Evolutionary conservation across 2,888 invertebrate species (phyloP).

Genomic region (Synanthedon andrenaeformis): DNA sequence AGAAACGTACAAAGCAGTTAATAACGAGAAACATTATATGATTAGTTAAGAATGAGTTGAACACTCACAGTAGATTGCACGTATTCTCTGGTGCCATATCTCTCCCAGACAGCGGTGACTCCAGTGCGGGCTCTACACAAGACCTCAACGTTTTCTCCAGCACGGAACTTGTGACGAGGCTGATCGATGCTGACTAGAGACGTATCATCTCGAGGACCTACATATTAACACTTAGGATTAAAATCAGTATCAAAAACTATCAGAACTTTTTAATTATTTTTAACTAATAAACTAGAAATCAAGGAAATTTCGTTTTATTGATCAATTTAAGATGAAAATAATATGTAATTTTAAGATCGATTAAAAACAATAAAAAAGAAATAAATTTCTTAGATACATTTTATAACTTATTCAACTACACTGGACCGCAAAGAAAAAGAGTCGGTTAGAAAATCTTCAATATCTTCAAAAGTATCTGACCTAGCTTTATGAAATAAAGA

Average conservation of each 20-base stretch:
- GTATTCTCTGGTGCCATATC: constrained; percentile 39
- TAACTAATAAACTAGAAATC: too few species aligned
- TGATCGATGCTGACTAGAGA: constrained; percentile 46
- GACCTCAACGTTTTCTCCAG: constrained; percentile 47
- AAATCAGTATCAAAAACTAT: neutral
- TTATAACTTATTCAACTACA: too few species aligned
- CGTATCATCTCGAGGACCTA: constrained; percentile 28
- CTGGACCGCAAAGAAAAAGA: too few species aligned
- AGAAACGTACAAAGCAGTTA: constrained; percentile 1
- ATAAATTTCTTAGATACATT: too few species aligned
- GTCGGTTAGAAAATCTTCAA: too few species aligned
- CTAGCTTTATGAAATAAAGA: too few species aligned
- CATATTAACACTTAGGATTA: constrained; percentile 9
- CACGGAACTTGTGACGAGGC: constrained; percentile 34
- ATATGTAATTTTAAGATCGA: too few species aligned
- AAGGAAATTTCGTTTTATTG: too few species aligned
- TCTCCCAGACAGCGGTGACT: constrained; percentile 31
- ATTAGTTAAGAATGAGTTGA: neutral
- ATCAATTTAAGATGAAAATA: too few species aligned
- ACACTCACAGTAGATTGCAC: constrained; percentile 38
- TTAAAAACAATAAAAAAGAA: too few species aligned
- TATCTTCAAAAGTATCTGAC: too few species aligned
- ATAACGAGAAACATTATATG: neutral
- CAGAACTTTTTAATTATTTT: too few species aligned
- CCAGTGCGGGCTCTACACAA: constrained; percentile 29